A percentile compares a stretch with the other conserved stretches of the same genome.
Conservation (phyloP, 2,888 invertebrate genomes). For the Alcis repandata region DNA sequence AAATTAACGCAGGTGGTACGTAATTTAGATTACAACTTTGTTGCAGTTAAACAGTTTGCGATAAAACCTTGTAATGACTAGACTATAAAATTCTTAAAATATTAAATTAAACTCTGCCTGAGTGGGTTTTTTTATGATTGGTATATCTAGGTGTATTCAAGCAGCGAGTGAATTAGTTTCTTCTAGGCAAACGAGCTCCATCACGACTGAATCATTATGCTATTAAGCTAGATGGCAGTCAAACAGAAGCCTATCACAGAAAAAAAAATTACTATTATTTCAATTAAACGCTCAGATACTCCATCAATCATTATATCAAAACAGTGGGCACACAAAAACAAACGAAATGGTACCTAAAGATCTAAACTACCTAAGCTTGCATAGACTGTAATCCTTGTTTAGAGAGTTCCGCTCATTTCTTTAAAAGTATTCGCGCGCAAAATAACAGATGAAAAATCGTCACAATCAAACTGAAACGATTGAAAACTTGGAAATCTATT, state of each 20-base stretch:
- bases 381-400: not conserved
- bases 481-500: constrained; percentile 41
- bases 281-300: not conserved
- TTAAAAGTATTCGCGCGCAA: constrained; percentile 6
- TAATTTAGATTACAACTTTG: not conserved
- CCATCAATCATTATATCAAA: not conserved
- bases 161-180: no score
- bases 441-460: constrained; percentile 30
- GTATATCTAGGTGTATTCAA: no score
- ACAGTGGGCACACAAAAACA: no score
- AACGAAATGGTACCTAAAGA: not conserved
- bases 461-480: constrained; percentile 21
- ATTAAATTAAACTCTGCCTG: no score
- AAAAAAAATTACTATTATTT: no score
- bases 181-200: no score
- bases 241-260: no score
- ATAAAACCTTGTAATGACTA: not conserved
- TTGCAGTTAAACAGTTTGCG: not conserved
- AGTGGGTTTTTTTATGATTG: no score
- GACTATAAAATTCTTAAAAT: no score
- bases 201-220: no score
- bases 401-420: not conserved
- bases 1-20: constrained; percentile 4
- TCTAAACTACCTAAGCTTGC: not conserved
- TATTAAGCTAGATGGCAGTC: no score